phyloP scores from a whole-genome alignment of 2,888 invertebrate species.

The Deilephila elpenor region DNA sequence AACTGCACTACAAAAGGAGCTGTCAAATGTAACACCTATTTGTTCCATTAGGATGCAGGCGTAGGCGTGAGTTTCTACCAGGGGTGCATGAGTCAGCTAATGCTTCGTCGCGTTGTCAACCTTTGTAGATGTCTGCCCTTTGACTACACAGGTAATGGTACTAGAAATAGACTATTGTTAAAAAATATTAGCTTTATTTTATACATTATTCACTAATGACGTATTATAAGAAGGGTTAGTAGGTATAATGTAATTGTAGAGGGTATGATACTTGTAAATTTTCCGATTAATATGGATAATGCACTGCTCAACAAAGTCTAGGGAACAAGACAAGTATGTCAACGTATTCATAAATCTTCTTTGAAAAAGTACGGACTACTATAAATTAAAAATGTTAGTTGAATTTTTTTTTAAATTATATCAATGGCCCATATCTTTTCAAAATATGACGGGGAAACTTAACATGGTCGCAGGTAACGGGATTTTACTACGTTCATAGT shows the following conservation, averaged over 20 bases:
- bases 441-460: too few species aligned
- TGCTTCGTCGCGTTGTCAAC: slow-evolving; percentile 57
- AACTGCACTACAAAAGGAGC: too few species aligned
- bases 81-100: slow-evolving; percentile 60
- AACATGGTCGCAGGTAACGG: too few species aligned
- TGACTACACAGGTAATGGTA: slow-evolving; percentile 56
- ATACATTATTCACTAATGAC: not conserved
- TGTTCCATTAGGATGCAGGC: slow-evolving; percentile 55
- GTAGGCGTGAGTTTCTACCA: slow-evolving; percentile 57
- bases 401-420: too few species aligned
- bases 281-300: not conserved
- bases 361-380: too few species aligned
- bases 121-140: slow-evolving; percentile 70
- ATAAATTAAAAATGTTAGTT: too few species aligned
- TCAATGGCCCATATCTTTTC: too few species aligned
- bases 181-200: not conserved
- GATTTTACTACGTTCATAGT: too few species aligned
- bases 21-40: not conserved
- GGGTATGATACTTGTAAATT: not conserved
- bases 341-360: too few species aligned
- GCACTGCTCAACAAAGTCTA: too few species aligned
- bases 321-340: too few species aligned
- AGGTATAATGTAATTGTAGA: not conserved
- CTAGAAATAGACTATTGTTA: not conserved
- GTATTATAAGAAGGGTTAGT: not conserved